Evolutionary conservation across 2,113 vertebrate genomes (phyloP).

Genomic region (Theristicus caerulescens): DNA sequence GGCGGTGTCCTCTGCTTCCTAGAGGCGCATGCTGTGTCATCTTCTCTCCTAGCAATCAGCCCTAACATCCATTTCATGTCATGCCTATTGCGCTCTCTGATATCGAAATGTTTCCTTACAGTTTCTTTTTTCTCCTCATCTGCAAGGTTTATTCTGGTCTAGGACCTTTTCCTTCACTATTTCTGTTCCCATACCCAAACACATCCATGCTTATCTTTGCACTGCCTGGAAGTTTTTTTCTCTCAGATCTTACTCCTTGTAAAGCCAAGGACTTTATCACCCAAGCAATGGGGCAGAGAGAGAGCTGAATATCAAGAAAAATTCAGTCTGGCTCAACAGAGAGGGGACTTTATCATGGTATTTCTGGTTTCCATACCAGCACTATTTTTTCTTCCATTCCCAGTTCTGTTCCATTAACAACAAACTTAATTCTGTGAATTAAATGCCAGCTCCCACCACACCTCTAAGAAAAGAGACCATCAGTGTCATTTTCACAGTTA

Average conservation of each 20-base stretch:
- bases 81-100: not conserved
- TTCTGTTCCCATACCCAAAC: not conserved
- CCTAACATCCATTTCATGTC: not conserved
- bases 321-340: not conserved
- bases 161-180: not conserved
- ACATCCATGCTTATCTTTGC: not conserved
- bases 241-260: not conserved
- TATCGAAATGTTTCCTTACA: not conserved
- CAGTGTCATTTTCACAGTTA: not conserved
- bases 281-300: not conserved
- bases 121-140: not conserved
- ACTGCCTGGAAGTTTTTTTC: not conserved
- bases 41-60: not conserved
- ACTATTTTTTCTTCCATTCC: not conserved
- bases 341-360: not conserved
- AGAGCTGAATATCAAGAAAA: not conserved
- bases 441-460: not conserved
- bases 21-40: accelerated
- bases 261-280: not conserved
- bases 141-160: not conserved
- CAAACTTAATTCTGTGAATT: not conserved
- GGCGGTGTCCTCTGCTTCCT: not conserved
- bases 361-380: not conserved
- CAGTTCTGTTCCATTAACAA: not conserved
- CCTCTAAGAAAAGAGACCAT: not conserved